Conservation (phyloP, 2,888 invertebrate genomes). For the Oxystoma pomonae region DNA sequence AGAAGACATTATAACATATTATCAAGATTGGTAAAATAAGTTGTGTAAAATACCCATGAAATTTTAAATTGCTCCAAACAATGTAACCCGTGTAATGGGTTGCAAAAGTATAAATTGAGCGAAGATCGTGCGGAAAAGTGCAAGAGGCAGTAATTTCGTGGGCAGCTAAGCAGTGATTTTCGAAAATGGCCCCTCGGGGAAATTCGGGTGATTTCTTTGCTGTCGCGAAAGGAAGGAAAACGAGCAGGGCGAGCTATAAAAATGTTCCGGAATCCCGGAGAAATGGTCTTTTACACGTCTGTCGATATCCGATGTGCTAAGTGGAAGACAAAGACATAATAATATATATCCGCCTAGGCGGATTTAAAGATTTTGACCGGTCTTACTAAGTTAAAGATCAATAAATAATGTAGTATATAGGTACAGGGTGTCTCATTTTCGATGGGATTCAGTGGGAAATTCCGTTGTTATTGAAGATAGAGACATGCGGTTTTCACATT, state of each 20-base stretch:
- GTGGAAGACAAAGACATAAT: no score
- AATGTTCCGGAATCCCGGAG: no score
- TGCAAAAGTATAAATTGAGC: background rate
- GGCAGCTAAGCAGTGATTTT: slow-evolving; percentile 48
- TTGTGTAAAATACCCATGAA: background rate
- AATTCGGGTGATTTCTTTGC: slow-evolving; percentile 43
- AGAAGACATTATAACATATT: background rate
- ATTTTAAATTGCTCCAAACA: background rate
- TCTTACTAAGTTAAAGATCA: no score
- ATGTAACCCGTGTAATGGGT: background rate
- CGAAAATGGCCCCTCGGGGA: slow-evolving; percentile 47
- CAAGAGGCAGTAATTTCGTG: slow-evolving; percentile 42
- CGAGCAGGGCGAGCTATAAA: slow-evolving; percentile 1
- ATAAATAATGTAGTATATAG: no score
- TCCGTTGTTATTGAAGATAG: no score
- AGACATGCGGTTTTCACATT: no score
- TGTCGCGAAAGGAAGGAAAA: background rate
- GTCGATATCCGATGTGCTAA: no score
- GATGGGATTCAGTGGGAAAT: no score
- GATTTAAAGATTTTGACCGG: no score
- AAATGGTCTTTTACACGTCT: no score
- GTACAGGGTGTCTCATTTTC: no score
- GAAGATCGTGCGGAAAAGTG: background rate
- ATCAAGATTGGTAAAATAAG: background rate
- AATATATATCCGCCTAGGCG: no score